A percentile compares a stretch with the other conserved stretches of the same genome.
Evolutionary conservation across 1,140 invertebrate species (phyloP).

Genomic region (Macrocentrus cingulum): DNA sequence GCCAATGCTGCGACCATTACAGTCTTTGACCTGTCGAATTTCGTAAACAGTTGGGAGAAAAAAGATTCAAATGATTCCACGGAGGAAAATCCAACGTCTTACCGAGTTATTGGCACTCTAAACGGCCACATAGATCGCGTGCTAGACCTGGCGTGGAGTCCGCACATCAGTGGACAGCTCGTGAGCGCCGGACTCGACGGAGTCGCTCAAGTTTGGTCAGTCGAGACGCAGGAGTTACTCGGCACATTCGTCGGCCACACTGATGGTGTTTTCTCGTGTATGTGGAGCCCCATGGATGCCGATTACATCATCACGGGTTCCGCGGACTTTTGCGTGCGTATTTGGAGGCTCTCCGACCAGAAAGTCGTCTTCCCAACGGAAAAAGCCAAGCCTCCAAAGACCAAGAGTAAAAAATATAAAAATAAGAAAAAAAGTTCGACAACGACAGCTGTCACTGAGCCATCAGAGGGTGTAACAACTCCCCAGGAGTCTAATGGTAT

Average conservation of each 20-base stretch:
- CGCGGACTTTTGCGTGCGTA: slow-evolving; percentile 62
- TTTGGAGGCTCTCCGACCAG: slow-evolving; percentile 62
- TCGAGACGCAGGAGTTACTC: slow-evolving; percentile 60
- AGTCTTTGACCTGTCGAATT: slow-evolving; percentile 59
- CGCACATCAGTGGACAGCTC: slow-evolving; percentile 68
- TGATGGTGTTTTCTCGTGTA: slow-evolving; percentile 59
- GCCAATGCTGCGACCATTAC: slow-evolving; percentile 59
- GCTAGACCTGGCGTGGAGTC: slow-evolving; percentile 71
- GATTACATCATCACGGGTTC: slow-evolving; percentile 66
- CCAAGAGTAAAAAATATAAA: slow-evolving; percentile 31
- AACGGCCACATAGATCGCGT: slow-evolving; percentile 64
- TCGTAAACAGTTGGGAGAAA: slow-evolving; percentile 25
- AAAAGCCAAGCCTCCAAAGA: slow-evolving; percentile 28
- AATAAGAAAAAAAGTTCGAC: slow-evolving; percentile 23
- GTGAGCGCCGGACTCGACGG: slow-evolving; percentile 70
- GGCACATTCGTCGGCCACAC: slow-evolving; percentile 62
- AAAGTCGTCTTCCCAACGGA: slow-evolving; percentile 26
- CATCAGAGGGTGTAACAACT: not conserved
- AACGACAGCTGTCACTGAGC: not conserved
- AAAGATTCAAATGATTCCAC: slow-evolving; percentile 37
- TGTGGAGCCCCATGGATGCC: slow-evolving; percentile 68
- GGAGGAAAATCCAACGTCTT: too few relatives aligned
- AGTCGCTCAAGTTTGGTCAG: slow-evolving; percentile 73
- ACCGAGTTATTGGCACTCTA: slow-evolving; percentile 59
- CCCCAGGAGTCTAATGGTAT: not conserved